Conservation (phyloP, 1,140 invertebrate genomes). For the Trachymyrmex cornetzi region DNA sequence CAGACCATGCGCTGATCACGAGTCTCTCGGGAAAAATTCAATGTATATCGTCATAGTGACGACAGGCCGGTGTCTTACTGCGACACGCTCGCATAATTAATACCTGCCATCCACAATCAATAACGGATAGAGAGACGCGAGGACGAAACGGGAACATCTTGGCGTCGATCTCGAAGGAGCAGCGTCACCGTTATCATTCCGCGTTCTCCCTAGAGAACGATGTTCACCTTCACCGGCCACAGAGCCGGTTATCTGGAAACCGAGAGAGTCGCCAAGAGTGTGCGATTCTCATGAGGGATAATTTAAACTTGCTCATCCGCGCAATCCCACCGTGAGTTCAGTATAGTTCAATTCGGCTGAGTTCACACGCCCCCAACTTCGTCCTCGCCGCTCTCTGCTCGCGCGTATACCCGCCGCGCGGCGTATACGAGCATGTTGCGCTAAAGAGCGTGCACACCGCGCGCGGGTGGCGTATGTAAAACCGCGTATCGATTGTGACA, state of each 20-base stretch:
- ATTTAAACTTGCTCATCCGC: constrained; percentile 15
- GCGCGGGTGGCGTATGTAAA: constrained; percentile 20
- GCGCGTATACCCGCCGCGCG: background rate
- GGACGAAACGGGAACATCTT: background rate
- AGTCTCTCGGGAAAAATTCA: background rate
- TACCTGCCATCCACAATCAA: constrained; percentile 37
- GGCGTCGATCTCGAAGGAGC: background rate
- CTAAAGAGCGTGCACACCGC: background rate
- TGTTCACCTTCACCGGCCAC: background rate
- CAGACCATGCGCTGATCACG: too few species aligned
- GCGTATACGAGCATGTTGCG: background rate
- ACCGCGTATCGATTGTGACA: constrained; percentile 30
- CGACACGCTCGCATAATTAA: constrained; percentile 38
- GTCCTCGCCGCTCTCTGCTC: background rate
- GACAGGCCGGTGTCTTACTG: background rate
- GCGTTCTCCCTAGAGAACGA: background rate
- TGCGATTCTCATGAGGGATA: background rate
- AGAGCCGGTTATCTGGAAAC: background rate
- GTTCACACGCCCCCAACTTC: background rate
- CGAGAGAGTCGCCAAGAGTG: background rate
- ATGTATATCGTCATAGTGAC: background rate
- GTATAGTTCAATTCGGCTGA: background rate
- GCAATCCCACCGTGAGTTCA: background rate
- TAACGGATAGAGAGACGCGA: constrained; percentile 8
- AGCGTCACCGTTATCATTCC: background rate